These are phyloP conservation scores for Heliconius congener DNA, from an alignment of 1,140 invertebrate species.

Conservation along the genomic window DNA sequence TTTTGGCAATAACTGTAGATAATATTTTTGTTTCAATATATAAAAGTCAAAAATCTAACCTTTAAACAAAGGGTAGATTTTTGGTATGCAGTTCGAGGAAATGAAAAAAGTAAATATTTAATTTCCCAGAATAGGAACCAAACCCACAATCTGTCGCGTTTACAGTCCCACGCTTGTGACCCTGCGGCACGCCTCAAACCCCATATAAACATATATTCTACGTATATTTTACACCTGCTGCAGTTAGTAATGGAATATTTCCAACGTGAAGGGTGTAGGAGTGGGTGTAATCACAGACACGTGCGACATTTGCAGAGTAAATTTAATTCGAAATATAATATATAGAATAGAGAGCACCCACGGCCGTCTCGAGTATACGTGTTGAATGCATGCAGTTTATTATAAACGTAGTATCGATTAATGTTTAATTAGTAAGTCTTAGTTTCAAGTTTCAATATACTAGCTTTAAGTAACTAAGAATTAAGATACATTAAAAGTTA, in stretches of 20 bases:
- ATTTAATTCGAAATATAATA: constrained; percentile 1
- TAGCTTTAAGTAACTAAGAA: neutral
- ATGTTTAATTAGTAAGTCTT: neutral
- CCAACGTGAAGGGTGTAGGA: neutral
- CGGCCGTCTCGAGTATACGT: neutral
- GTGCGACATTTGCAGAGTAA: neutral
- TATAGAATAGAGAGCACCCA: neutral
- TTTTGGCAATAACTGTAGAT: too few relatives aligned
- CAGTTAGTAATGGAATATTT: neutral
- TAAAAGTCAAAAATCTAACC: too few relatives aligned
- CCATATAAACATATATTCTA: too few relatives aligned
- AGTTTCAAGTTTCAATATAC: neutral
- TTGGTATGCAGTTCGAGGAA: too few relatives aligned
- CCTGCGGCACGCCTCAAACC: too few relatives aligned
- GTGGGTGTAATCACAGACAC: constrained; percentile 10
- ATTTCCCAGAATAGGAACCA: too few relatives aligned
- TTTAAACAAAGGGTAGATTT: too few relatives aligned
- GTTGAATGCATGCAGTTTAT: neutral
- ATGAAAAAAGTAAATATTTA: too few relatives aligned
- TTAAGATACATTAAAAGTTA: too few relatives aligned
- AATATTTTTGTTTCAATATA: too few relatives aligned
- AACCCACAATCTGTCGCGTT: neutral
- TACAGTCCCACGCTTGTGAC: too few relatives aligned
- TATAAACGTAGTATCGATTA: neutral
- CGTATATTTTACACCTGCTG: neutral